Conservation (phyloP, 2,888 invertebrate genomes). For the Cheilosia vernalis region DNA sequence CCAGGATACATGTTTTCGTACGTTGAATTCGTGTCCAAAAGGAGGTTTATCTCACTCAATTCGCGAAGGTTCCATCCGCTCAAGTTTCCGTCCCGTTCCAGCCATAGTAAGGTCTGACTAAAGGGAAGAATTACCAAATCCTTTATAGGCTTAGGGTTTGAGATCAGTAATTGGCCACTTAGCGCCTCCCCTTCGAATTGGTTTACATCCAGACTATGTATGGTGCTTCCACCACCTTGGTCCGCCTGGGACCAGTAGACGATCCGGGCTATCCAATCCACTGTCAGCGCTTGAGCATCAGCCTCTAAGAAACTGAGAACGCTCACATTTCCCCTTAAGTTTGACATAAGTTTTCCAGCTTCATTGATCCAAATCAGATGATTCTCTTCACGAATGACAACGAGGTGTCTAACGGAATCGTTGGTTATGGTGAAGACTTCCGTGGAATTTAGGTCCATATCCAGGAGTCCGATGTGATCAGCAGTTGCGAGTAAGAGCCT, state of each 20-base stretch:
- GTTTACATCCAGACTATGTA: constrained; percentile 88
- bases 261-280: constrained; percentile 94
- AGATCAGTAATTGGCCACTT: constrained; percentile 84
- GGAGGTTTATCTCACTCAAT: constrained; percentile 51
- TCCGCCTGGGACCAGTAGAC: constrained; percentile 91
- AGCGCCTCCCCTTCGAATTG: constrained; percentile 85
- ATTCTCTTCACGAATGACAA: constrained; percentile 87
- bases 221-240: constrained; percentile 84
- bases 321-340: constrained; percentile 79
- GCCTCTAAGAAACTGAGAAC: constrained; percentile 85
- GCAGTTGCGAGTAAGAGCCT: constrained; percentile 89
- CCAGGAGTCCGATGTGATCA: constrained; percentile 89
- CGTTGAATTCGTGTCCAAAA: constrained; percentile 13
- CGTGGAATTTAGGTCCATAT: constrained; percentile 89
- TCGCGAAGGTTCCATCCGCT: constrained; percentile 78
- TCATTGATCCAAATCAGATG: constrained; percentile 92
- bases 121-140: constrained; percentile 90
- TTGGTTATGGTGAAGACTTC: constrained; percentile 87
- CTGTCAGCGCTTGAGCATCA: constrained; percentile 87
- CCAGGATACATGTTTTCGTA: constrained; percentile 77
- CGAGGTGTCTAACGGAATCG: constrained; percentile 87
- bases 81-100: constrained; percentile 84
- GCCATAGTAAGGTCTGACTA: constrained; percentile 90
- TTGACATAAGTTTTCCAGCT: constrained; percentile 82
- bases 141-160: constrained; percentile 85